Evolutionary conservation across 2,888 invertebrate species (phyloP), one percentile per base, ranked within the genome.

Genomic region (Hymenopus coronatus): DNA sequence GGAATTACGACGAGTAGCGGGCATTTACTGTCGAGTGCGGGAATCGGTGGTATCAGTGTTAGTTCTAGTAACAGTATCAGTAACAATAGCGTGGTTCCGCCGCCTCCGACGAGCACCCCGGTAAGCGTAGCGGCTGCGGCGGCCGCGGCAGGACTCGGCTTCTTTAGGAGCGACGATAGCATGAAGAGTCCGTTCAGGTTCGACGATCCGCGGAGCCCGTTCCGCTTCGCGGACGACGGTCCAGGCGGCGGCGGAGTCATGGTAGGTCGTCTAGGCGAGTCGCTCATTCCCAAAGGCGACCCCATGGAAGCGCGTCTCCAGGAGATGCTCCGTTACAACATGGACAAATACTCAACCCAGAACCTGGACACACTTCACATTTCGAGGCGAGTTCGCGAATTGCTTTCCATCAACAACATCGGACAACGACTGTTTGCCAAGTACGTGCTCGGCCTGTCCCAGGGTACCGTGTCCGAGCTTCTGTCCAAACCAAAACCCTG

Each of bases 401-500:
- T 99, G 89, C 94, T 99, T 81, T 98, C 98, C 90, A 98, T 98
- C 91, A 98, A 99, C 94, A 99, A 99, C 93, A 99, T 99, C 92
- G 99, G 99, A 4, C 99, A 99, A 94, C 95, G 99, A 90, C 95
- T 99, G 92, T 99, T 99, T 94, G 99, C 99, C 92, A 99, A 99
- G 93, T 99, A 99, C 94, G 98, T 99, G 87, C 96, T 99, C 91
- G 99, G 99, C 0, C 94, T 98, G 90, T 98, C 97, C 90, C 99
- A 99, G 94, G 99, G 99, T 90, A 99, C 99, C 33, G 99, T 99
- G 86, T 98, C 98, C 91, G 99, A 99, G 94, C 94, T 99, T 92
- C 95, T 99, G 90, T 99, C 99, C 91, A 99, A 99, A 93, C 99
- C 99, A 89, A 99, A 99, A 93, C 99, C 99, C 25, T 99, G 99